These are phyloP conservation scores for Neuroterus valhalla DNA, from an alignment of 1,140 invertebrate species.

Conservation along the genomic window DNA sequence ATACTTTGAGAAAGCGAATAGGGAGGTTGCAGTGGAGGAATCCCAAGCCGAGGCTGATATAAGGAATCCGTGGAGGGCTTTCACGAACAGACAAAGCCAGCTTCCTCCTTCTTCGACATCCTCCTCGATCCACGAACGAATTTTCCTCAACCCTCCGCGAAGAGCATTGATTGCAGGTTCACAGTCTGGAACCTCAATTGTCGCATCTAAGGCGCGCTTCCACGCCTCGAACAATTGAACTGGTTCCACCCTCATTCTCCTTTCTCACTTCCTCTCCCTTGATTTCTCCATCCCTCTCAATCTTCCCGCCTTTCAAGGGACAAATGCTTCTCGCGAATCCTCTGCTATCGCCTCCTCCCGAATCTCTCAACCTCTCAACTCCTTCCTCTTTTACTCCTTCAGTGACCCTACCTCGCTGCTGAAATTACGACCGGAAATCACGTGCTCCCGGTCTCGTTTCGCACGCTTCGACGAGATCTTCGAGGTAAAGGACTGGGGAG, in stretches of 20 bases:
- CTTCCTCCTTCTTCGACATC: conserved; percentile 57
- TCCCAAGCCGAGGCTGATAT: conserved; percentile 21
- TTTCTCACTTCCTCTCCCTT: conserved; percentile 35
- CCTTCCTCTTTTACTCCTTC: conserved; percentile 32
- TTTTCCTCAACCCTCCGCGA: conserved; percentile 52
- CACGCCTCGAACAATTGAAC: conserved; percentile 70
- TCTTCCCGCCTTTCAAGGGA: background rate
- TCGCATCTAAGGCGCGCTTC: conserved; percentile 71
- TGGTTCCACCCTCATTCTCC: conserved; percentile 36
- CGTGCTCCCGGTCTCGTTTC: conserved; percentile 50
- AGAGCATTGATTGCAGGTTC: conserved; percentile 73
- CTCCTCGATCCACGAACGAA: conserved; percentile 53
- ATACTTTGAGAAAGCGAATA: conserved; percentile 47
- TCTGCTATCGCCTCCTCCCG: conserved; percentile 12
- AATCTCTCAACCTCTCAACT: conserved; percentile 3
- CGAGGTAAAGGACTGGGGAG: conserved; percentile 42
- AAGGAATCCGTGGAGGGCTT: conserved; percentile 62
- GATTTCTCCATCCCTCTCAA: conserved; percentile 26
- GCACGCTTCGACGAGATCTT: conserved; percentile 45
- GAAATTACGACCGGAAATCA: conserved; percentile 62
- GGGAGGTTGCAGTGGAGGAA: conserved; percentile 37
- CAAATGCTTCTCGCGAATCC: conserved; percentile 34
- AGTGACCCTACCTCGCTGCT: conserved; percentile 45
- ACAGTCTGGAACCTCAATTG: conserved; percentile 72
- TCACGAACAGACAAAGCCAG: conserved; percentile 70